Percentiles rank a stretch among this genome's conserved stretches.
Evolutionary conservation across 2,888 invertebrate genomes (phyloP).

Genomic region (Nycteola revayana): DNA sequence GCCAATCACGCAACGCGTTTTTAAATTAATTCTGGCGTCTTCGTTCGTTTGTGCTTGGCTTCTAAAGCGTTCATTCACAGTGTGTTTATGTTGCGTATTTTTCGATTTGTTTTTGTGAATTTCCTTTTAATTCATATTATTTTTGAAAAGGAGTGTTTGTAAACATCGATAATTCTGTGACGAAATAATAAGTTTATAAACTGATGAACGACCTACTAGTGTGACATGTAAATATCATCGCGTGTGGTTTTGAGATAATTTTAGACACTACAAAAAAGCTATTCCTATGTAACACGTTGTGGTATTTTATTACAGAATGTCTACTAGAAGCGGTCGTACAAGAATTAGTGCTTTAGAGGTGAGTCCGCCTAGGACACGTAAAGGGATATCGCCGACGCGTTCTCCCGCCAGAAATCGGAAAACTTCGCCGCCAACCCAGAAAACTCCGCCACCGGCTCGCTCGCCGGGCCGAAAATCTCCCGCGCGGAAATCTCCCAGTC

Average conservation of each 20-base stretch:
- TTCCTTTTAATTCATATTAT: conserved; percentile 1
- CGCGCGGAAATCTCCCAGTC: conserved; percentile 73
- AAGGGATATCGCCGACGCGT: conserved; percentile 64
- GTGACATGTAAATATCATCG: conserved; percentile 50
- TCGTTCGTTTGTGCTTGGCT: conserved; percentile 68
- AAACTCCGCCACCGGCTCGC: conserved; percentile 55
- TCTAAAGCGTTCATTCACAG: conserved; percentile 42
- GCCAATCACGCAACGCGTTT: conserved; percentile 64
- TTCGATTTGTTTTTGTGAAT: conserved; percentile 38
- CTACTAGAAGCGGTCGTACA: conserved; percentile 67
- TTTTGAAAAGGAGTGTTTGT: conserved; percentile 15
- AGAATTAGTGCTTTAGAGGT: conserved; percentile 54
- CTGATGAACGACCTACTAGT: conserved; percentile 27
- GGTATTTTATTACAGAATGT: conserved; percentile 52
- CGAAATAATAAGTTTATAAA: conserved; percentile 24
- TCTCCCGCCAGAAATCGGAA: conserved; percentile 71
- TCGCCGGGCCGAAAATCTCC: conserved; percentile 73
- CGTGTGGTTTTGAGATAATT: conserved; percentile 67
- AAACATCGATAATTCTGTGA: conserved; percentile 10
- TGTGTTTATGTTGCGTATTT: conserved; percentile 42
- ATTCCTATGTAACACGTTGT: conserved; percentile 25
- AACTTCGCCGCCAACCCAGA: conserved; percentile 53
- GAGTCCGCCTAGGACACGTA: conserved; percentile 62
- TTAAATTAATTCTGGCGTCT: conserved; percentile 67
- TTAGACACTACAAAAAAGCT: conserved; percentile 43